phyloP scores from a whole-genome alignment of 2,888 invertebrate species.

The Drosophila phalerata region DNA sequence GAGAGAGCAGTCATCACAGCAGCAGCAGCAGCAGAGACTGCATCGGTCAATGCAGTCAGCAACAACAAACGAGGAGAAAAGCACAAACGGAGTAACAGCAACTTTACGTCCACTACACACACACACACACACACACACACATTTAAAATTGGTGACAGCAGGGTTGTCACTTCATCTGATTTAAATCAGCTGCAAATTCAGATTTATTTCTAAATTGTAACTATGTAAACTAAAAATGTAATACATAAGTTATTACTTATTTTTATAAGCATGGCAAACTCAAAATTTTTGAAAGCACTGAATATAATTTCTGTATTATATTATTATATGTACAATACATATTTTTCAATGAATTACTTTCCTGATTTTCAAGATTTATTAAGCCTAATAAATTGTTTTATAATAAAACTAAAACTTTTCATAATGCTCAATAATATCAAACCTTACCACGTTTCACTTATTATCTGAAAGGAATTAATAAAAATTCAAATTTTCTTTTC shows the following conservation, averaged over 20 bases:
- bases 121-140: conserved; percentile 19
- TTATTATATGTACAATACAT: too few relatives aligned
- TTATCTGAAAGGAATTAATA: too few relatives aligned
- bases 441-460: too few relatives aligned
- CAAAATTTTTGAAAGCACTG: background rate
- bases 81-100: conserved; percentile 53
- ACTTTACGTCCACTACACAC: conserved; percentile 33
- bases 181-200: conserved; percentile 27
- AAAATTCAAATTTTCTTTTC: too few relatives aligned
- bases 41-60: conserved; percentile 34
- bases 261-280: background rate
- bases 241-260: background rate
- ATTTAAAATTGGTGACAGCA: conserved; percentile 35
- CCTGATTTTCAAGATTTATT: background rate
- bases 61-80: conserved; percentile 68
- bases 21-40: conserved; percentile 24
- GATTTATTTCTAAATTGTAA: background rate
- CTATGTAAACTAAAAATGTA: conserved; percentile 1
- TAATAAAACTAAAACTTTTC: background rate
- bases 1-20: background rate
- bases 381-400: too few relatives aligned
- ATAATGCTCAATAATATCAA: too few relatives aligned
- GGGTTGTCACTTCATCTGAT: conserved; percentile 46
- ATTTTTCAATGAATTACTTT: background rate
- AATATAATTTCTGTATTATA: background rate